Evolutionary conservation across 2,888 invertebrate species (phyloP).

Genomic region (Malthinus seriepunctatus): DNA sequence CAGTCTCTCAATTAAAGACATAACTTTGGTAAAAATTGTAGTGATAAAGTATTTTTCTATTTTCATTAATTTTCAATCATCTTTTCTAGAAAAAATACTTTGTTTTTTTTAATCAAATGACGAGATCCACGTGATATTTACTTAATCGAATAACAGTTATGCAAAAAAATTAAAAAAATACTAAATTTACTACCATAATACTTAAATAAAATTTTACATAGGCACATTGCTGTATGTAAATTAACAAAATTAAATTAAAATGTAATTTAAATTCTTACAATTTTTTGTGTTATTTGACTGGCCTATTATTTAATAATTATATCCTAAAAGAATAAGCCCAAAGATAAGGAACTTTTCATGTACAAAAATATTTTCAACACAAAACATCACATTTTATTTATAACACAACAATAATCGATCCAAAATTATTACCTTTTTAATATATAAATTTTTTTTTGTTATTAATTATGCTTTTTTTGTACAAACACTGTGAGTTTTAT

Average conservation of each 20-base stretch:
- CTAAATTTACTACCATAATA: too few species aligned
- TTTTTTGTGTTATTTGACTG: conserved; percentile 10
- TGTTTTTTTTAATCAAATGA: too few species aligned
- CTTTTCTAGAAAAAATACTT: too few species aligned
- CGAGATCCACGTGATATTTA: too few species aligned
- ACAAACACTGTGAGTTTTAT: background rate
- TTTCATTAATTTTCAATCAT: too few species aligned
- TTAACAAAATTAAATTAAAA: conserved; percentile 6
- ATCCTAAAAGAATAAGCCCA: conserved; percentile 9
- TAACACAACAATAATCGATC: conserved; percentile 10
- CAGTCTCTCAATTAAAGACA: too few species aligned
- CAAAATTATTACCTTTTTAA: background rate
- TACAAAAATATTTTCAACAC: conserved; percentile 23
- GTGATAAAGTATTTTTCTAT: too few species aligned
- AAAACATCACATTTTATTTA: conserved; percentile 10
- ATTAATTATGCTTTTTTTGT: conserved; percentile 15
- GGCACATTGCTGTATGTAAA: conserved; percentile 4
- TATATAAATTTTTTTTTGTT: background rate
- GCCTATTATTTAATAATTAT: conserved; percentile 6
- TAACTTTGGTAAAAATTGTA: too few species aligned
- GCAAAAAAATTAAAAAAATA: too few species aligned
- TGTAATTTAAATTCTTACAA: conserved; percentile 4
- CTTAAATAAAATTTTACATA: background rate
- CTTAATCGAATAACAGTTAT: too few species aligned
- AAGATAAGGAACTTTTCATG: conserved; percentile 12